Percentiles rank a stretch among this genome's conserved stretches.
phyloP scores from a whole-genome alignment of 1,140 invertebrate genomes.

The Dermatophagoides farinae region DNA sequence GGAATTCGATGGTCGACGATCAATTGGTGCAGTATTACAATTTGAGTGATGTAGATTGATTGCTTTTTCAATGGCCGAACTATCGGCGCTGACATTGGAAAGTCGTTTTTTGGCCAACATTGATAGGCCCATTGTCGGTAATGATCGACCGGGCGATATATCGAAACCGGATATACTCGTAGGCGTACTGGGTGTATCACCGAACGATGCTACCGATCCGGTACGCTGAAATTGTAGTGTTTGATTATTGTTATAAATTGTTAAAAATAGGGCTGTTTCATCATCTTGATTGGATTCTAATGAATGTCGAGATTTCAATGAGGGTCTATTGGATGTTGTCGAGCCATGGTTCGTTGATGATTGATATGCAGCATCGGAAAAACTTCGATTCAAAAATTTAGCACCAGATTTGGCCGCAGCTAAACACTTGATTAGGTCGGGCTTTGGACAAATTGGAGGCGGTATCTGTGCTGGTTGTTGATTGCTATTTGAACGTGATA shows the following conservation, averaged over 20 bases:
- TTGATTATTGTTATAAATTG: no score
- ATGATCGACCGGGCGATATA: no score
- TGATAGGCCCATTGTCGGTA: slow-evolving; percentile 15
- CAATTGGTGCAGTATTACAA: no score
- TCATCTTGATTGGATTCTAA: no score
- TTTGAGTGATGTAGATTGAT: not conserved
- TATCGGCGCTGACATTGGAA: slow-evolving; percentile 10
- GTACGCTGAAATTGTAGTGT: no score
- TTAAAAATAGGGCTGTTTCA: no score
- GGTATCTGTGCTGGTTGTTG: not conserved
- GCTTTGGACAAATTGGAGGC: not conserved
- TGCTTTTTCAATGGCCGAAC: not conserved
- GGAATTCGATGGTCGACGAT: no score
- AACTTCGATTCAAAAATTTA: slow-evolving; percentile 7
- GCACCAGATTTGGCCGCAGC: slow-evolving; percentile 3
- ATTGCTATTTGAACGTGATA: not conserved
- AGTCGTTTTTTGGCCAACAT: slow-evolving; percentile 16
- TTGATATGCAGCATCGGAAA: not conserved
- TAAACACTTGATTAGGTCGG: slow-evolving; percentile 6
- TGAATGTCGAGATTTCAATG: no score
- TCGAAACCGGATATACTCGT: not conserved
- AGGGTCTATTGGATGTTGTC: no score
- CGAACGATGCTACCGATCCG: no score
- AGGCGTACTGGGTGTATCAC: not conserved
- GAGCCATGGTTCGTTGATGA: not conserved